Base-by-base conservation (phyloP, 2,888 invertebrate genomes). In the Lathronympha strigana region DNA sequence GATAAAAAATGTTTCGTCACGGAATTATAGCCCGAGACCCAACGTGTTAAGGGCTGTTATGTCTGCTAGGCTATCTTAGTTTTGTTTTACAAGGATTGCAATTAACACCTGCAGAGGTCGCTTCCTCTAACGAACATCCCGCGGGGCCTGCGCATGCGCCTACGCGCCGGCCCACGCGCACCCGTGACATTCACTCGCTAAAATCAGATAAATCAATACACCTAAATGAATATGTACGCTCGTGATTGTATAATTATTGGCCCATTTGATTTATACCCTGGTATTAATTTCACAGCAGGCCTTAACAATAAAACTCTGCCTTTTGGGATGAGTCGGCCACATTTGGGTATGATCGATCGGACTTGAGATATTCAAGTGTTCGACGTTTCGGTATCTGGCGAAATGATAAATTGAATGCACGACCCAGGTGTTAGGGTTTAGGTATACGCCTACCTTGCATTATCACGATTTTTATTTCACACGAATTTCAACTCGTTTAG, bases 21-120 rank as follows among this genome's bases (percentile, higher is more conserved):
- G 1, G 28, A 19, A 45, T 45, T 8, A n/a, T 31, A n/a, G 8
- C 43, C 43, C 31, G 43, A 43, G 1, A 19, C 4, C 19, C n/a
- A 19, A 28, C 3, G 31, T 8, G 13, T 21, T 31, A 45, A 57
- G 9, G 31, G 9, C 19, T 31, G 6, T 31, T 11, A 17, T 21
- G n/a, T 19, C 13, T 28, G n/a, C 8, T 17, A 13, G 9, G 19
- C 21, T 45, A 31, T 31, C 28, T 31, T 57, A 19, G 57, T 45
- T 45, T n/a, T 21, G 31, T 21, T 57, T 57, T 45, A 67, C 69
- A 71, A 68, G 68, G 68, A 68, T 71, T 72, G 76, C 76, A 87
- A 87, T 87, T 84, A 87, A 73, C 86, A 86, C 83, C 81, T 83
- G 76, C 72, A 76, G 72, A 83, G 82, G 80, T 80, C 77, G 76